These are phyloP conservation scores for Pipistrellus pygmaeus DNA, from an alignment of 2,797 vertebrate species.

Conservation along the genomic window DNA sequence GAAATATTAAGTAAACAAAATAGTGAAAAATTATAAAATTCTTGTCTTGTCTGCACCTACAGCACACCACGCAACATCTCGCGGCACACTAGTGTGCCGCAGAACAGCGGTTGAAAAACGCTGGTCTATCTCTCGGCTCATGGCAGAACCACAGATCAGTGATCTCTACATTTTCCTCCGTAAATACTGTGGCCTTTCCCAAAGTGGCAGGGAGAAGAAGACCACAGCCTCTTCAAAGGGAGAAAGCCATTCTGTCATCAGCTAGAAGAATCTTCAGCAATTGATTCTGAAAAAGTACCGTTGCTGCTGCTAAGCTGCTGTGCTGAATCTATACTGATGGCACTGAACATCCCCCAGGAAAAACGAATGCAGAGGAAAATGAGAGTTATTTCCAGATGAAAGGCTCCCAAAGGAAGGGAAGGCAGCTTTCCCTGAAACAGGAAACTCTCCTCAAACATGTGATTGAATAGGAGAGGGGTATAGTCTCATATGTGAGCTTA, in stretches of 20 bases:
- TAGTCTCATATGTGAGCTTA: neutral
- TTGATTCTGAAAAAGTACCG: slow-evolving; percentile 4
- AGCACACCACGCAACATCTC: no score
- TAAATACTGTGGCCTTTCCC: neutral
- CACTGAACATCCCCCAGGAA: neutral
- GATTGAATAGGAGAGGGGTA: neutral
- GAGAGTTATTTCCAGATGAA: neutral
- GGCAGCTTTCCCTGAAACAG: neutral
- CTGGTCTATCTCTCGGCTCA: neutral
- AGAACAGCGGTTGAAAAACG: no score
- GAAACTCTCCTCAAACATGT: neutral
- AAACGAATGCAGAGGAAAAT: neutral
- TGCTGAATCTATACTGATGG: neutral
- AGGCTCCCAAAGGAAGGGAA: slow-evolving; percentile 16
- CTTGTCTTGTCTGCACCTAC: no score
- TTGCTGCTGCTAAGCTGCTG: neutral
- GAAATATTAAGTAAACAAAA: no score
- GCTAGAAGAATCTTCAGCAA: slow-evolving; percentile 9
- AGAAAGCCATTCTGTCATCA: neutral
- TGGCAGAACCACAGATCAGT: neutral
- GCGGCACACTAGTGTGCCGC: no score
- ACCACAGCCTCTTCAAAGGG: neutral
- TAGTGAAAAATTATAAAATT: no score
- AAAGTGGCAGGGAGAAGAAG: neutral
- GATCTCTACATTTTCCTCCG: slow-evolving; percentile 24